Evolutionary conservation across 37 sponge, comb jelly and placozoan species (phyloP).

Genomic region (Aphrocallistes beatrix): DNA sequence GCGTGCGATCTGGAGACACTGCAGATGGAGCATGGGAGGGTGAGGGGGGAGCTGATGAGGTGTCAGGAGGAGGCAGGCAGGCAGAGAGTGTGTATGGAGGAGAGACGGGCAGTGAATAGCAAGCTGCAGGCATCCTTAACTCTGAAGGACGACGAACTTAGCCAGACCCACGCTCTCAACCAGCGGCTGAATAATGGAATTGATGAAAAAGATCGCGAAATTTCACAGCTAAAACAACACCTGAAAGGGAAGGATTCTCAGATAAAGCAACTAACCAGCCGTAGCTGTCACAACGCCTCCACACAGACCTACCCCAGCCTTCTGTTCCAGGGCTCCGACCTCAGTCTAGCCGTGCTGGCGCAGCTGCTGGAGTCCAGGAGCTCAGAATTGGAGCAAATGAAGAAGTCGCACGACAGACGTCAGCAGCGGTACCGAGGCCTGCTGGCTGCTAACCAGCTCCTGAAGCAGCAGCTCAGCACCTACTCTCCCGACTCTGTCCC

Average conservation of each 20-base stretch:
- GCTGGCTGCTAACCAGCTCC: conserved; percentile 32
- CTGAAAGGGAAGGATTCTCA: background rate
- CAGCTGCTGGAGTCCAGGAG: background rate
- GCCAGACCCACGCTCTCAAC: background rate
- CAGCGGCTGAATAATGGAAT: background rate
- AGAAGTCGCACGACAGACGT: conserved; percentile 35
- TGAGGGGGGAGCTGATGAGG: conserved; percentile 1
- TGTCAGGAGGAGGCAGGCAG: background rate
- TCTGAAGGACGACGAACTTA: conserved; percentile 40
- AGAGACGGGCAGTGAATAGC: background rate
- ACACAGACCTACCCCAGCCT: background rate
- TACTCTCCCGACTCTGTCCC: conserved; percentile 20
- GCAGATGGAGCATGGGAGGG: background rate
- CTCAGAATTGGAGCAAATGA: conserved; percentile 27
- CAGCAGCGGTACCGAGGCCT: conserved; percentile 43
- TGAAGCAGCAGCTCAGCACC: conserved; percentile 49
- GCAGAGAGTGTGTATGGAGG: background rate
- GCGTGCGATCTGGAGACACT: background rate
- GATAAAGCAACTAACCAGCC: background rate
- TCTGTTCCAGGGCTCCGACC: background rate
- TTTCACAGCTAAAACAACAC: background rate
- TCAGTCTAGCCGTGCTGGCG: background rate
- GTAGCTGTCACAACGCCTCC: background rate
- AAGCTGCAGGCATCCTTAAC: conserved; percentile 24
- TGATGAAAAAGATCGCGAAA: background rate